Base-by-base conservation (phyloP, 92 coral and sea anemone species). In the Porites divaricata region DNA sequence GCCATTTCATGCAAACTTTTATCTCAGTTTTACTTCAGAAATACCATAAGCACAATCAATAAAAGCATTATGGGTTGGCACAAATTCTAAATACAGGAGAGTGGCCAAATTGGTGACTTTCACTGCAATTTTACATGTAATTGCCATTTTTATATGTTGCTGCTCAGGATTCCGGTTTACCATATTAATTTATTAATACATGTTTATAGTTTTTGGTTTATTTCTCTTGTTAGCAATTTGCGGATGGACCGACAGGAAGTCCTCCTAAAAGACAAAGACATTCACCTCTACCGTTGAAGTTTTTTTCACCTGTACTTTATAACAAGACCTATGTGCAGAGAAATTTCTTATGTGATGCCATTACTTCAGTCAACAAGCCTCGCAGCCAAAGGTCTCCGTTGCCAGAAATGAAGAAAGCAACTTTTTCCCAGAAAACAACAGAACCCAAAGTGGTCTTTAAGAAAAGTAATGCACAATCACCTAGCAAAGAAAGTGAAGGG, bases 321-420 rank as follows among this genome's bases (percentile, higher is more conserved):
- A 35, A 45, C 78, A 21, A 61, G 11, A 70, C 66, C 11, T 41
- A 12, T n/a, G 70, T 51, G 35, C 49, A 70, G 21, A 54, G 76
- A 15, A 26, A 57, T 80, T 80, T 80, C 7, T 62, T 80, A 19
- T 76, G 76, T 68, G 58, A 72, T 45, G 70, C 73, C 25, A 45
- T 82, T 63, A 23, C 86, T 11, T 82, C 79, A 19, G 24, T 63
- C 49, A 22, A 73, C 65, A 78, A 82, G 63, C 78, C 9, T 4
- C 78, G 2, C 9, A 59, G 51, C 13, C 57, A 82, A 24, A 72
- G 49, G 22, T 72, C 26, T 14, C 67, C 57, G 48, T 22, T 19
- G 22, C n/a, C 41, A 41, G 75, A 48, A 63, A 82, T 72, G 86
- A 45, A 13, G 12, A 72, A 82, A 13, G 9, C 59, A 11, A 15